These are phyloP conservation scores for Wiebesia pumilae DNA, from an alignment of 1,140 invertebrate genomes.

Conservation along the genomic window DNA sequence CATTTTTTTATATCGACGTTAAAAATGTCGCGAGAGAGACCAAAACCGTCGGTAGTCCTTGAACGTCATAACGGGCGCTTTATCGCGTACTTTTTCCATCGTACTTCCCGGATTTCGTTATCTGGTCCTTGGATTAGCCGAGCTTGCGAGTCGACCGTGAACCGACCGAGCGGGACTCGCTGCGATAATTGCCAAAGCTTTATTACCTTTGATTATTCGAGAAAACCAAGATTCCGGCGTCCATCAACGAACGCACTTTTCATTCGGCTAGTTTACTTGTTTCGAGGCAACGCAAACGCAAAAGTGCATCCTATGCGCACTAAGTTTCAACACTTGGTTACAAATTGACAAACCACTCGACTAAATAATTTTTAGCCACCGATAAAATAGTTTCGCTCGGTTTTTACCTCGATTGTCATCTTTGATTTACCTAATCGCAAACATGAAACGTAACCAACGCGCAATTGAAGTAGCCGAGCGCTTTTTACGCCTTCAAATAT, in stretches of 20 bases:
- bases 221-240: not conserved
- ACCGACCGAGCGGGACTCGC: not conserved
- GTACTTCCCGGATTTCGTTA: conserved; percentile 51
- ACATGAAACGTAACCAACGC: not conserved
- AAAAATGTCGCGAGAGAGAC: conserved; percentile 25
- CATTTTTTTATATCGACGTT: conserved; percentile 28
- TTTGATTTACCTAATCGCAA: not conserved
- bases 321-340: not conserved
- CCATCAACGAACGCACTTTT: too few relatives aligned
- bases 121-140: conserved; percentile 51
- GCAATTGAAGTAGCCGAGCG: not conserved
- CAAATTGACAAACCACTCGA: not conserved
- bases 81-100: conserved; percentile 45
- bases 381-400: conserved; percentile 7
- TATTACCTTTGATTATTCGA: conserved; percentile 17
- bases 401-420: not conserved
- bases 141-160: conserved; percentile 36
- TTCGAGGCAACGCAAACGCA: too few relatives aligned
- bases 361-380: not conserved
- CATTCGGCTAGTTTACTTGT: too few relatives aligned
- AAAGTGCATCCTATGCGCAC: too few relatives aligned
- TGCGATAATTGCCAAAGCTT: conserved; percentile 31
- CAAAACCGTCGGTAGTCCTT: conserved; percentile 34
- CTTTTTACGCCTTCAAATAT: not conserved
- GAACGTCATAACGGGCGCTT: conserved; percentile 37